Evolutionary conservation across 2,113 vertebrate genomes (phyloP), one percentile per base, ranked within the genome.

Genomic region (Dasyprocta punctata): DNA sequence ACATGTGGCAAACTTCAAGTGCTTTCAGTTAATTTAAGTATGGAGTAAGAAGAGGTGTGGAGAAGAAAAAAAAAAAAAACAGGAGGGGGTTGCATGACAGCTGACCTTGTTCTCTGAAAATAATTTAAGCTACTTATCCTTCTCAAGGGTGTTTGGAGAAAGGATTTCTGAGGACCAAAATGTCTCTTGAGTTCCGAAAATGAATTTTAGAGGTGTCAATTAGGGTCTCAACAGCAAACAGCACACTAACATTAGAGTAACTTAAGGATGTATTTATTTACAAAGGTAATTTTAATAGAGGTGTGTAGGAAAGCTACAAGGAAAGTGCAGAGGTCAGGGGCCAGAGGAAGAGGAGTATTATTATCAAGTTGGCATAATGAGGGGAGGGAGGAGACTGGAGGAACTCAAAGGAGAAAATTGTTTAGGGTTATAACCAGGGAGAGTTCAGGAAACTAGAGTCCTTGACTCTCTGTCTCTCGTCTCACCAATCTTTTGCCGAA

Each of bases 1-100:
- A 52, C 22, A 41, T 24, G 88, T 89, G n/a, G 9, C 10, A 28
- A 94, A 91, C 52, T 71, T 91, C 69, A 96, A 82, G 82, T 81
- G 52, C 54, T 91, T 86, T 94, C 38, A 69, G 2, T 13, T 90
- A 67, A 11, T 12, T 94, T 54, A 49, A 61, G 47, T 52, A n/a
- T 67, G 8, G n/a, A 54, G 65, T 26, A 24, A 78, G 14, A 78
- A 73, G 20, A 89, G 13, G 9, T 56, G 11, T 77, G 2, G 8
- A 33, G 75, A 20, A 65, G 63, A 47, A 7, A 77, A 44, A 14
- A n/a, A 49, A 49, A 49, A 52, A 56, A 56, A 56, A 19, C 54
- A 56, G 44, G 3, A 33, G 44, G 16, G 20, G 33, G 13, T n/a
- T 58, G 83, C 44, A 65, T 33, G 38, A 61, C 17, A 24, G n/a